Evolutionary conservation across 2,888 invertebrate species (phyloP), one percentile per base, ranked within the genome.

Genomic region (Mycalesis mineus): DNA sequence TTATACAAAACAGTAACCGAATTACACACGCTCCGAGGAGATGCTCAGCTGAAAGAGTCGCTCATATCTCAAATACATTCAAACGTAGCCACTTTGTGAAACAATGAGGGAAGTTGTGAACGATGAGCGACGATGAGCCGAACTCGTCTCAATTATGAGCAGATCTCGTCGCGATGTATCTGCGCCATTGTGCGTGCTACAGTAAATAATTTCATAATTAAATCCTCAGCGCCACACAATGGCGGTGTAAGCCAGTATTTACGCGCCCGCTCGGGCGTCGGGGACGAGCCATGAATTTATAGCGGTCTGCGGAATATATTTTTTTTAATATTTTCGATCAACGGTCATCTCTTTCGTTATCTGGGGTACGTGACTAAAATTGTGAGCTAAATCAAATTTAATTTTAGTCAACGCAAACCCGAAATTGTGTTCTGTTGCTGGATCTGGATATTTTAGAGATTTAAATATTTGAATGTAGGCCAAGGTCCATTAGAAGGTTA

Each of bases 141-240:
- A 62, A 57, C 61, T 63, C 62, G 42, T 62, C 58, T 62, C 51
- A 62, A 62, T 61, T 59, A 49, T 60, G 59, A 62, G 51, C 57
- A 61, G 57, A 47, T 40, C 47, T 59, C 61, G 6, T 61, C 61
- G 52, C 52, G 41, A 55, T 62, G 53, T 62, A 65, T 66, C 61
- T 54, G 13, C 55, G 57, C 15, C 41, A 57, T 60, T 50, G 47
- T 58, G 63, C 52, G 55, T 55, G 55, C 55, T 44, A 61, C 62
- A 65, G 55, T 63, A 61, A 67, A 69, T 80, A 75, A 81, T 80
- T 71, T 73, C 67, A 76, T 78, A 78, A 82, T 81, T 74, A 78
- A 78, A 81, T 79, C 74, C 67, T 71, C 58, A 65, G 64, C 66
- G 67, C 54, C 68, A 65, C 61, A 75, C 75, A 78, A 75, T 72